Base-by-base conservation (phyloP, 2,888 invertebrate genomes). In the Dioctria rufipes region DNA sequence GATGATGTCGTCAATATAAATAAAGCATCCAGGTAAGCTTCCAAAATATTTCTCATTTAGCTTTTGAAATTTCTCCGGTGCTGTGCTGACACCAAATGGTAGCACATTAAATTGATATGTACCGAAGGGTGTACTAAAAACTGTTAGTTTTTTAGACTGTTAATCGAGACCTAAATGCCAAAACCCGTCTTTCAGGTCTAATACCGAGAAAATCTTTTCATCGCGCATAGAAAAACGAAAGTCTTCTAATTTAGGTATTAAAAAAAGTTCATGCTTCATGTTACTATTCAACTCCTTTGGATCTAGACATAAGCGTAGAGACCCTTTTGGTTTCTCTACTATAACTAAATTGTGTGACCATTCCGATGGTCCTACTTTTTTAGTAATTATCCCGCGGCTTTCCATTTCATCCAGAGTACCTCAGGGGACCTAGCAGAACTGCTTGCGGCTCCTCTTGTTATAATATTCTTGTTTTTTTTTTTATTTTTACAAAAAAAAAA, bases 181-280 rank as follows among this genome's bases (percentile, higher is more conserved):
- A 71, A 80, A 11, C 81, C 80, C 43, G 37, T 80, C 60, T 63
- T 83, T 82, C 39, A 83, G 49, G 61, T 83, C 82, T 11, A 83
- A 54, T 6, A 83, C 82, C n/a, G 8, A 66, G 65, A 78, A 82
- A 60, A n/a, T 49, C 80, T n/a, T 63, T 40, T 73, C 73, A 73
- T 58, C 80, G 78, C 78, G 80, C 49, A 86, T 77, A 79, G 54
- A 5, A 54, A 9, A 5, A 11, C 54, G 11, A 13, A 85, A 73
- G 42, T 85, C 84, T 25, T 85, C 84, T 39, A 85, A 11, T 69
- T 84, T 77, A 61, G 81, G 82, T 65, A 82, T 82, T 75, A 80
- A 25, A 40, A 40, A 51, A 54, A 9, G 54, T 11, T 54, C 54
- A 3, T 54, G 9, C n/a, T 54, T 54, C 11, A 54, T 9, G 3